Evolutionary conservation across 2,797 vertebrate genomes (phyloP).

Genomic region (Spinus olivaceus): DNA sequence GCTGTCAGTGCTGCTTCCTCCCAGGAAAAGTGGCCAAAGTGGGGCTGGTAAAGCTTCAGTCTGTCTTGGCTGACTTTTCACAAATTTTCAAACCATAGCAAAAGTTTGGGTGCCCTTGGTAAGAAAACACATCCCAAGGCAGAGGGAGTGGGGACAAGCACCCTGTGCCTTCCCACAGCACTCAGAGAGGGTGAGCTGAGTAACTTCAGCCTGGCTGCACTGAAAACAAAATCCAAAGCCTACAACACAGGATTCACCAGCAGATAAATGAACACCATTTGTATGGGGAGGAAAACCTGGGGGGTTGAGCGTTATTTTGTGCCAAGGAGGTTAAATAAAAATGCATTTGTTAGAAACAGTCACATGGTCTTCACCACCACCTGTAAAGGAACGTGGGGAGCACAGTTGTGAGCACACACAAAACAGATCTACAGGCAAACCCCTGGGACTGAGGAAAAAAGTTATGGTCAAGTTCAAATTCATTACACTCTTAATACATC

Average conservation of each 20-base stretch:
- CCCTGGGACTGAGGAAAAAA: background rate
- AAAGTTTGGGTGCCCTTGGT: background rate
- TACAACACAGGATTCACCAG: background rate
- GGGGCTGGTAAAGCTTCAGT: background rate
- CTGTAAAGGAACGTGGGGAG: slow-evolving; percentile 11
- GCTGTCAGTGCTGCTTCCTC: background rate
- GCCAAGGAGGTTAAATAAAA: background rate
- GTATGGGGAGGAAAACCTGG: background rate
- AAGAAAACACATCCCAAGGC: fast-evolving
- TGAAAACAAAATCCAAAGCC: background rate
- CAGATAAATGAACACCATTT: background rate
- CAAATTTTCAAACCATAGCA: background rate
- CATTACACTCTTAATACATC: background rate
- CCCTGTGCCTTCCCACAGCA: background rate
- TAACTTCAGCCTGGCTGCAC: background rate
- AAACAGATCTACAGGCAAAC: background rate
- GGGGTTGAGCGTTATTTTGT: background rate
- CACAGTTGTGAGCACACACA: background rate
- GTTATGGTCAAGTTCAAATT: background rate
- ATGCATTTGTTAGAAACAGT: background rate
- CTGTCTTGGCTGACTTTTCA: background rate
- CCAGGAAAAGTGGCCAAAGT: background rate
- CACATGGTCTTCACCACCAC: background rate
- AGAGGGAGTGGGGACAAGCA: background rate
- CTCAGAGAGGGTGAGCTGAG: background rate